Evolutionary conservation across 1,140 invertebrate species (phyloP).

Genomic region (Cyclina sinensis): DNA sequence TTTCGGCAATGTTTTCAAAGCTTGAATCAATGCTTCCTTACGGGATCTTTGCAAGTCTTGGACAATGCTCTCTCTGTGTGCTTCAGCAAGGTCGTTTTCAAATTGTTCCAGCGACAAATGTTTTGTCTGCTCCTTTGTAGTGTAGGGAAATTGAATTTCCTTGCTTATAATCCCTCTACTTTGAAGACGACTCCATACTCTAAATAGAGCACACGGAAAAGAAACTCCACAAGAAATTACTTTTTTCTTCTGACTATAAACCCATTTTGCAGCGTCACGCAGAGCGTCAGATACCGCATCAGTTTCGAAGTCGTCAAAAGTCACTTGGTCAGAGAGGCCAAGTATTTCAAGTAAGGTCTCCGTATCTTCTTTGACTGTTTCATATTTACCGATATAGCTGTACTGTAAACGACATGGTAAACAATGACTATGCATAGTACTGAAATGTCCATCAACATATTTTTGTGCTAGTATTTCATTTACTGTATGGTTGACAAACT

Average conservation of each 20-base stretch:
- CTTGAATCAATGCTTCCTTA: constrained; percentile 11
- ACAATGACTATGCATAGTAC: constrained; percentile 37
- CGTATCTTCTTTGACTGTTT: constrained; percentile 55
- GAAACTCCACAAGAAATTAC: constrained; percentile 21
- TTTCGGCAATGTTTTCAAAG: neutral
- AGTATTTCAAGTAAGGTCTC: neutral
- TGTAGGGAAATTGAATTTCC: constrained; percentile 8
- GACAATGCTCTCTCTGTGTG: neutral
- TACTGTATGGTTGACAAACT: constrained; percentile 29
- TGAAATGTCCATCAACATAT: constrained; percentile 47
- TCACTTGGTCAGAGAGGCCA: neutral
- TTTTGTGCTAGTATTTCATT: neutral
- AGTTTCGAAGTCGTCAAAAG: constrained; percentile 1
- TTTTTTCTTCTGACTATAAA: constrained; percentile 17
- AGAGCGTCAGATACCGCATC: constrained; percentile 35
- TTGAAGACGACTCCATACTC: constrained; percentile 46
- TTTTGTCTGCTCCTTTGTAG: neutral
- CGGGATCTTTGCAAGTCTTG: constrained; percentile 16
- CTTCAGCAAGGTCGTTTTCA: neutral
- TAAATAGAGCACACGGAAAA: constrained; percentile 43
- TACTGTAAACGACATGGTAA: neutral
- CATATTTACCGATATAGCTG: constrained; percentile 50
- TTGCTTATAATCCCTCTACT: constrained; percentile 35
- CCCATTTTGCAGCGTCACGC: constrained; percentile 1
- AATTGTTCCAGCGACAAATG: constrained; percentile 13